Evolutionary conservation across 35 echinoderm and acorn worm genomes (phyloP), one percentile per base, ranked within the genome.

Genomic region (Stichopus chloronotus): DNA sequence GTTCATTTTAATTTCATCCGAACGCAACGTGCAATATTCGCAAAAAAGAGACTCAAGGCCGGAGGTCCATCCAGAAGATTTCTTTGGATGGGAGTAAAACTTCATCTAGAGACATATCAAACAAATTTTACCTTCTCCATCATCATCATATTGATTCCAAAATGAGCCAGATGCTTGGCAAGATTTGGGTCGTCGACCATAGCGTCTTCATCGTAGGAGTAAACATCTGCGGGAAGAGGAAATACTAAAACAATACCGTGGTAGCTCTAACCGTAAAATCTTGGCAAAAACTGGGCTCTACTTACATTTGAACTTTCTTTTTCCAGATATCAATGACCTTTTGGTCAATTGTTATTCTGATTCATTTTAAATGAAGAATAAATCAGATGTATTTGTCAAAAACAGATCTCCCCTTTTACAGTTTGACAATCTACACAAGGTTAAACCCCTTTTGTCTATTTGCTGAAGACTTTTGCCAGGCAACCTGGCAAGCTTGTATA

Each of bases 71-170:
- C 3, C 30, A 43, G 30, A 0, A 3, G 30, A 43, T 43, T 43
- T 43, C 30, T 43, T 43, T 43, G 30, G 30, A 43, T 43, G 30
- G 30, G 3, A 43, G 30, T 3, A 43, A 43, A 43, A 43, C 30
- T 43, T 43, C 30, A 43, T 43, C 30, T 43, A 43, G 30, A 43
- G 30, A 43, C 30, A 43, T 43, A 1, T 19, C 17, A 74, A 21
- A 7, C 69, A 7, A 74, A 74, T 7, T 74, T 19, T 95, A 96
- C 95, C 95, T 96, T 99, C 72, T 96, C 95, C 95, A 96, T 96
- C n/a, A 92, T 94, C 94, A 99, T 93, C 97, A 99, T 99, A 78
- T 96, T 99, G 74, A 99, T 99, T 59, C 97, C 97, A 95, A 99
- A 99, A 78, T 99, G 97, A 83, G 95, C 83, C 9, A 99, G 86